A percentile compares a stretch with the other conserved stretches of the same genome.
phyloP scores from a whole-genome alignment of 2,888 invertebrate genomes.

The Chymomyza amoena region DNA sequence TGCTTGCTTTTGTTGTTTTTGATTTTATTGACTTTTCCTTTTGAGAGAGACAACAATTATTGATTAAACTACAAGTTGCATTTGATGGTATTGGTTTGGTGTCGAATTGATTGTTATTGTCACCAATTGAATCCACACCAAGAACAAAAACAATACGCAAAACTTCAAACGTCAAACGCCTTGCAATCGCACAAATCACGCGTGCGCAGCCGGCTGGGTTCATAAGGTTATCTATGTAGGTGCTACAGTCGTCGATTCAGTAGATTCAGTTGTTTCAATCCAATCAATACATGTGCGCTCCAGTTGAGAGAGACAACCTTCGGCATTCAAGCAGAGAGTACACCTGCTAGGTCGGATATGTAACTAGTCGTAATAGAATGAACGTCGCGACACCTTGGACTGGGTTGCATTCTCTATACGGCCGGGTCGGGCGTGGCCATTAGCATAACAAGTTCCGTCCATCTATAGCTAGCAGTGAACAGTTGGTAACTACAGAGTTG shows the following conservation, averaged over 20 bases:
- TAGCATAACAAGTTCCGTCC: constrained; percentile 55
- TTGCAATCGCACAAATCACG: neutral
- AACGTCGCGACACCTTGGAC: constrained; percentile 44
- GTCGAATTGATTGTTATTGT: constrained; percentile 46
- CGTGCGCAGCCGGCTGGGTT: neutral
- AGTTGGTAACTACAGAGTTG: constrained; percentile 29
- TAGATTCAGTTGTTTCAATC: neutral
- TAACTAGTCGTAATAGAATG: neutral
- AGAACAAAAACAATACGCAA: constrained; percentile 11
- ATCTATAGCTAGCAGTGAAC: neutral
- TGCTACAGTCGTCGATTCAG: neutral
- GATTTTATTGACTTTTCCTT: constrained; percentile 51
- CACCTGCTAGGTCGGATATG: constrained; percentile 43
- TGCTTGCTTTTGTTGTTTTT: constrained; percentile 41
- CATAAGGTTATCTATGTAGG: neutral
- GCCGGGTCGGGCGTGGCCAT: constrained; percentile 27
- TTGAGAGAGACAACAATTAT: constrained; percentile 42
- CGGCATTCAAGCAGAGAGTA: constrained; percentile 14
- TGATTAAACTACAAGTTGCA: constrained; percentile 45
- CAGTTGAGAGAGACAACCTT: constrained; percentile 29
- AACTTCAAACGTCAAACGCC: neutral
- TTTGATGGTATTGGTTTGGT: constrained; percentile 20
- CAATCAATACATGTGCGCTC: neutral
- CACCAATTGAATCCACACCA: constrained; percentile 34
- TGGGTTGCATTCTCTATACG: constrained; percentile 40